Evolutionary conservation across 2,797 vertebrate species (phyloP).

Genomic region (Sarcoramphus papa): DNA sequence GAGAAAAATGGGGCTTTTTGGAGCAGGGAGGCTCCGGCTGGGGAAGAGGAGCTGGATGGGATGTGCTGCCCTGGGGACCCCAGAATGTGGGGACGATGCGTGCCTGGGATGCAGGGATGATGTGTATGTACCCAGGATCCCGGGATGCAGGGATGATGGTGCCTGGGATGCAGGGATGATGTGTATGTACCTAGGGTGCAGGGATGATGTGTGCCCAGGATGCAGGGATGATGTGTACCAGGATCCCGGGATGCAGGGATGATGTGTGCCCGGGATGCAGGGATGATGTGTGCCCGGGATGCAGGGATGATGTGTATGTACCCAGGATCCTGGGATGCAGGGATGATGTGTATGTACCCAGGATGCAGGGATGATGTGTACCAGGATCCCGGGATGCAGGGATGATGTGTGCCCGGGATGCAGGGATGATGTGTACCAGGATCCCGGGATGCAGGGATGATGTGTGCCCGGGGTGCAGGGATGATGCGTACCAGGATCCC

Average conservation of each 20-base stretch:
- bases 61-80: background rate
- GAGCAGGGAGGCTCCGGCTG: background rate
- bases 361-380: background rate
- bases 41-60: background rate
- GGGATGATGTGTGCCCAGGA: background rate
- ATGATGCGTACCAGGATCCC: background rate
- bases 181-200: too few species aligned
- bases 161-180: background rate
- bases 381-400: too few species aligned
- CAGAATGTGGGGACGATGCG: too few species aligned
- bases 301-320: background rate
- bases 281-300: background rate
- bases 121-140: background rate
- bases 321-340: background rate
- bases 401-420: background rate
- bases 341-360: too few species aligned
- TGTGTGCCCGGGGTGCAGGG: background rate
- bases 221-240: background rate
- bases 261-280: fast-evolving
- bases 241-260: background rate
- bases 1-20: background rate
- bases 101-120: background rate
- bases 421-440: background rate
- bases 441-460: fast-evolving
- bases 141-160: background rate